phyloP scores from a whole-genome alignment of 2,797 vertebrate species.

The Macropus fuliginosus region DNA sequence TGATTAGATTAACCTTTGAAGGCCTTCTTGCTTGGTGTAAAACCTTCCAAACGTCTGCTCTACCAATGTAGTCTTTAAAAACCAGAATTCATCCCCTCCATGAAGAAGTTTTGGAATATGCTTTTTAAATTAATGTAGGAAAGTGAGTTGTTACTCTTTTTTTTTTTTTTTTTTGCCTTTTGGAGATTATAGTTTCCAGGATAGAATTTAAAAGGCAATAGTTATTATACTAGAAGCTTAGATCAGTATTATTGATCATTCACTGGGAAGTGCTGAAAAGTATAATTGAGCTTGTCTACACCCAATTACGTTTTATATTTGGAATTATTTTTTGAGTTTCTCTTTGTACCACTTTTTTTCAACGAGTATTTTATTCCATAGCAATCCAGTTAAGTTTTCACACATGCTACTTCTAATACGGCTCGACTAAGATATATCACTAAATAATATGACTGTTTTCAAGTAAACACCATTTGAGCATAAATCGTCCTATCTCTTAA shows the following conservation, averaged over 20 bases:
- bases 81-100: constrained; percentile 13
- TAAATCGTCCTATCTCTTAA: constrained; percentile 34
- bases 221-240: neutral
- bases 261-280: neutral
- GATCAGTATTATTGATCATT: neutral
- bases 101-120: neutral
- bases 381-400: neutral
- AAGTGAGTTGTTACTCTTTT: neutral
- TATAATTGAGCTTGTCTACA: neutral
- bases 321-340: constrained; percentile 7
- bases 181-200: neutral
- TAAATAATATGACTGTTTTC: constrained; percentile 9
- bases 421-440: neutral
- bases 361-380: neutral
- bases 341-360: constrained; percentile 31
- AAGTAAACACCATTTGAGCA: constrained; percentile 19
- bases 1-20: neutral
- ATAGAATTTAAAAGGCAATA: neutral
- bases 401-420: constrained; percentile 35
- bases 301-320: constrained; percentile 53
- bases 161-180: neutral
- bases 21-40: no score
- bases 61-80: constrained; percentile 28
- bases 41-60: neutral
- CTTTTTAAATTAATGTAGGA: neutral